phyloP scores from a whole-genome alignment of 2,797 vertebrate genomes.

The Lagodon rhomboides region DNA sequence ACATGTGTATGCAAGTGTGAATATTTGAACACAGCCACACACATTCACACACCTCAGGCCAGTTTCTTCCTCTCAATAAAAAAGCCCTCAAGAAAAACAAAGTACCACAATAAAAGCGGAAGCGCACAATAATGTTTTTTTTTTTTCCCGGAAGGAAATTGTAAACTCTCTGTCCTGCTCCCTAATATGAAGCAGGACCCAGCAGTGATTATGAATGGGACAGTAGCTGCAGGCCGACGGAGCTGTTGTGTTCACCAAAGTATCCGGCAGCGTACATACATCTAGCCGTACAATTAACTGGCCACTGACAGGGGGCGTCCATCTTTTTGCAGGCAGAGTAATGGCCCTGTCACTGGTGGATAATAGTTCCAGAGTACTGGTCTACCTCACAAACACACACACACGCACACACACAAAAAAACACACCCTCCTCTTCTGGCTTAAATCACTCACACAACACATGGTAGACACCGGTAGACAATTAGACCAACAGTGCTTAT shows the following conservation, averaged over 20 bases:
- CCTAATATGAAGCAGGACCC: constrained; percentile 79
- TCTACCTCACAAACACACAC: constrained; percentile 81
- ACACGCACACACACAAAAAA: constrained; percentile 81
- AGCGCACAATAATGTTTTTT: constrained; percentile 62
- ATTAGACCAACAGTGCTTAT: constrained; percentile 86
- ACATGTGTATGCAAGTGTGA: constrained; percentile 12
- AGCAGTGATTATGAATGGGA: constrained; percentile 89
- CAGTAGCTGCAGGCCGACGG: constrained; percentile 86
- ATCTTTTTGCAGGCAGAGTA: constrained; percentile 95
- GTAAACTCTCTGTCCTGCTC: constrained; percentile 85
- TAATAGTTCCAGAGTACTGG: constrained; percentile 91
- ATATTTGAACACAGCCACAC: not conserved
- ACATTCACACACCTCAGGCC: not conserved
- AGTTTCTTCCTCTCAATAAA: constrained; percentile 19
- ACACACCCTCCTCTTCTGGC: constrained; percentile 61
- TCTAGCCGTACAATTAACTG: constrained; percentile 97
- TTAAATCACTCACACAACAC: constrained; percentile 80
- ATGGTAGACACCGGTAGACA: constrained; percentile 80
- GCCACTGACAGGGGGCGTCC: constrained; percentile 94
- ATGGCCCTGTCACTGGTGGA: constrained; percentile 95
- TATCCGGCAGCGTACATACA: constrained; percentile 91
- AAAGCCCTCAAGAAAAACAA: constrained; percentile 51
- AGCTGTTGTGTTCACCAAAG: constrained; percentile 89
- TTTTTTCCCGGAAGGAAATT: constrained; percentile 77
- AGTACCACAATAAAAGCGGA: constrained; percentile 43